Evolutionary conservation across 2,888 invertebrate genomes (phyloP), one percentile per base, ranked within the genome.

Genomic region (Nezara viridula): DNA sequence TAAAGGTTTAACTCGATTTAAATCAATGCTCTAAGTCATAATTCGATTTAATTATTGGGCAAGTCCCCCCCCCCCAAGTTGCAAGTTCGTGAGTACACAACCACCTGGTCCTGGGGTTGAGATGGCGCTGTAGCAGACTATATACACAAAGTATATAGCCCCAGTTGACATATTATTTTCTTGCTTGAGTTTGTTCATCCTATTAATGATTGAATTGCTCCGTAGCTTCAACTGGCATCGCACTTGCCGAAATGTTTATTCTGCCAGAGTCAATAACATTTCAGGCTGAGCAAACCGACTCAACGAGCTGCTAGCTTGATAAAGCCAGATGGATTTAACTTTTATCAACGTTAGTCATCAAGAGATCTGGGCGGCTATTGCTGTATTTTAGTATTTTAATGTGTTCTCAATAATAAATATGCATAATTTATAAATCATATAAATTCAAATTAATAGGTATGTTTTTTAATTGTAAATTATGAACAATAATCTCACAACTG

Each of bases 211-310:
- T 73, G 66, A 73, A 73, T 73, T 37, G 66, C 21, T 19, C 66
- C 66, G 66, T 73, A 73, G 66, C 19, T 24, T 37, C 19, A 32
- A 32, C 32, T 21, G 66, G 66, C 37, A 73, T 73, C 66, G 66
- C 66, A 73, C 66, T 73, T 73, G 66, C 32, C 24, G 66, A 73
- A 73, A 73, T 73, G 66, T 73, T 73, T 73, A 73, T 73, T 73
- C 66, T 73, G 37, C 32, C 37, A 19, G 37, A 73, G 66, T 73
- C 66, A 73, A 73, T 73, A 73, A 73, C 66, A 73, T 73, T 73
- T 73, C 32, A 27, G 32, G 37, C 66, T 73, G 66, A 10, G 37
- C 66, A 73, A 73, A 73, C 66, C 66, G 14, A 73, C 19, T 12
- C 66, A 73, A 73, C 66, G 19, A 73, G 66, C 10, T 24, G 19